These are phyloP conservation scores for Cynoglossus semilaevis DNA, from an alignment of 2,113 vertebrate species.

Conservation along the genomic window DNA sequence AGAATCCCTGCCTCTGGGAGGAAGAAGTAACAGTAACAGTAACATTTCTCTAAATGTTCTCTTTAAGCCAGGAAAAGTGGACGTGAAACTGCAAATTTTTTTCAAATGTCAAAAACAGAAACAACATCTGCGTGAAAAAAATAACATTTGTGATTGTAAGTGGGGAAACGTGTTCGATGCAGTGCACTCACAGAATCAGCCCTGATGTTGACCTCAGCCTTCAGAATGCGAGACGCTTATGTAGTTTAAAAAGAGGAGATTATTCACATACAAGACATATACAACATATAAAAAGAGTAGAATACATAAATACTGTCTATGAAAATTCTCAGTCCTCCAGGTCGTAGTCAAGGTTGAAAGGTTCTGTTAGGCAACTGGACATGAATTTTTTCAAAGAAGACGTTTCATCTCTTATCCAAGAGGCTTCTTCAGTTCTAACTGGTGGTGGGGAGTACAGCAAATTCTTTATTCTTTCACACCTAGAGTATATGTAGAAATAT, in stretches of 20 bases:
- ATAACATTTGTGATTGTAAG: background rate
- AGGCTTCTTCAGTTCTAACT: too few species aligned
- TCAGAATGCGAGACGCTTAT: background rate
- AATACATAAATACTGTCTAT: background rate
- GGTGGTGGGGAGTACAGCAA: too few species aligned
- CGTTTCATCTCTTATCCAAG: too few species aligned
- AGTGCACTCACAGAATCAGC: background rate
- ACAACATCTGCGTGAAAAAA: background rate
- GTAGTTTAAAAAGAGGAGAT: background rate
- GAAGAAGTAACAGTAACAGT: constrained; percentile 8
- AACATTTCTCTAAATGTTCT: too few species aligned
- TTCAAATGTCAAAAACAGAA: constrained; percentile 8
- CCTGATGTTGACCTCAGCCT: background rate
- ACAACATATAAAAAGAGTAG: background rate
- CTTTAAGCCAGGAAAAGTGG: constrained; percentile 5
- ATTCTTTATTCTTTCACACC: too few species aligned
- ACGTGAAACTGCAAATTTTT: constrained; percentile 5
- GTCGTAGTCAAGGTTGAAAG: too few species aligned
- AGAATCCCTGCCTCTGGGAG: background rate
- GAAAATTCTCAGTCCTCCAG: too few species aligned
- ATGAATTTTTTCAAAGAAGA: too few species aligned
- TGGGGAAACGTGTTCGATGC: background rate
- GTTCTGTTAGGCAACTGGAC: too few species aligned
- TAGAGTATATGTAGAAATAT: too few species aligned
- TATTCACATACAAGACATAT: background rate